phyloP scores from a whole-genome alignment of 2,113 vertebrate genomes.

The Ammospiza caudacuta region DNA sequence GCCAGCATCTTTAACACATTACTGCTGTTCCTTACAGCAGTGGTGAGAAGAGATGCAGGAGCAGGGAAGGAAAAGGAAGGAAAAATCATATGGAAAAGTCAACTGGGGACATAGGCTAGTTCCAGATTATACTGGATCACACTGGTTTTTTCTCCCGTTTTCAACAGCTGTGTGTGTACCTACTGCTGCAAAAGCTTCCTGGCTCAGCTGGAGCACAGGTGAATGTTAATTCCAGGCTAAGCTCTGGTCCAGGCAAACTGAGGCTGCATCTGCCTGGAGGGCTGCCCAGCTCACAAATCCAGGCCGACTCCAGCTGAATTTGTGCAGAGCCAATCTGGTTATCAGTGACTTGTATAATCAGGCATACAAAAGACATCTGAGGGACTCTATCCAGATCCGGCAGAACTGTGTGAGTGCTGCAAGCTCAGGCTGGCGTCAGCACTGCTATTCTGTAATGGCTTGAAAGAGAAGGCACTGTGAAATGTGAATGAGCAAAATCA shows the following conservation, averaged over 20 bases:
- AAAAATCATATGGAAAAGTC: neutral
- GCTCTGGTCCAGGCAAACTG: neutral
- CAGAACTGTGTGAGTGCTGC: neutral
- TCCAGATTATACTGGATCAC: neutral
- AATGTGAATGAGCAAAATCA: neutral
- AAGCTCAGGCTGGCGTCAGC: neutral
- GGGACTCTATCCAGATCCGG: neutral
- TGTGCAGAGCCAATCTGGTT: neutral
- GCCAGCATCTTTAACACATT: constrained; percentile 22
- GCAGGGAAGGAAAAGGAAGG: neutral
- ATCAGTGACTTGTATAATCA: neutral
- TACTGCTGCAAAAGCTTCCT: neutral
- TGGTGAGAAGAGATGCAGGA: constrained; percentile 6
- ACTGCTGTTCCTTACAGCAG: constrained; percentile 11
- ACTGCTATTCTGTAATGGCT: neutral
- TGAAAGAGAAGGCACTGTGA: neutral
- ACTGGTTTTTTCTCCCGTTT: neutral
- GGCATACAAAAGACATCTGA: neutral
- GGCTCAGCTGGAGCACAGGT: constrained; percentile 35
- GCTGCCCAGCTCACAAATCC: neutral
- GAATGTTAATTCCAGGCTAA: neutral
- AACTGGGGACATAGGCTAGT: neutral
- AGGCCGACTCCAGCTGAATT: neutral
- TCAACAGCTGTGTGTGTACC: neutral
- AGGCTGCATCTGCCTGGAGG: neutral